Base-by-base conservation (phyloP, 2,113 vertebrate genomes). In the Actenoides hombroni region DNA sequence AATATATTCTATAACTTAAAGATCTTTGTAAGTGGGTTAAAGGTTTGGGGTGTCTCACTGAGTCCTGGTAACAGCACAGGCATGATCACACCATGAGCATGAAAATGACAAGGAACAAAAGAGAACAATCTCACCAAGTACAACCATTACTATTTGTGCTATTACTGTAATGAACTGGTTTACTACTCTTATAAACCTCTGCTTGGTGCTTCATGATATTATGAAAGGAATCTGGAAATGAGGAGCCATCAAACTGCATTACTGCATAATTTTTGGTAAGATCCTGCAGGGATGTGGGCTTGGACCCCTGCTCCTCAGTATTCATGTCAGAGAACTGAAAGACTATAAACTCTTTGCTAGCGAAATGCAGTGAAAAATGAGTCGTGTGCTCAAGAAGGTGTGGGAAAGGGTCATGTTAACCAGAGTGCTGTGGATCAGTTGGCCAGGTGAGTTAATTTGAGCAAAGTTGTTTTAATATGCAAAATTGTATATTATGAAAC, bases 361-460 rank as follows among this genome's bases (percentile, higher is more conserved):
- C 35, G 71, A 90, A 91, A 92, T 20, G 14, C 70, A 76, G n/a
- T 70, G 71, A 92, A 86, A 92, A 96, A 94, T 40, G 57, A 92
- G n/a, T 18, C n/a, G 48, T 64, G 76, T 71, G 81, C 59, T 90
- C 75, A 90, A 48, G 51, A 59, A 93, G 42, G 68, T 54, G 35
- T 11, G 75, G 51, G 71, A 90, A 90, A 94, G 93, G 80, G 73
- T 83, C 86, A 90, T 69, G 68, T 88, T 81, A 86, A 68, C 83
- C 0, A 0, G 51, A 59, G 25, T 16, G 33, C 60, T 78, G 73
- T 35, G 64, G 70, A 86, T 84, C 48, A 86, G 0, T 2, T 93
- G 76, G 56, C 35, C 92, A 96, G 65, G 65, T 79, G 42, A 86
- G 46, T 31, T 94, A 16, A 67, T 76, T 42, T 81, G 42, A 85